Conservation (phyloP, 2,888 invertebrate genomes). For the Drosophila pseudotalamancana region DNA sequence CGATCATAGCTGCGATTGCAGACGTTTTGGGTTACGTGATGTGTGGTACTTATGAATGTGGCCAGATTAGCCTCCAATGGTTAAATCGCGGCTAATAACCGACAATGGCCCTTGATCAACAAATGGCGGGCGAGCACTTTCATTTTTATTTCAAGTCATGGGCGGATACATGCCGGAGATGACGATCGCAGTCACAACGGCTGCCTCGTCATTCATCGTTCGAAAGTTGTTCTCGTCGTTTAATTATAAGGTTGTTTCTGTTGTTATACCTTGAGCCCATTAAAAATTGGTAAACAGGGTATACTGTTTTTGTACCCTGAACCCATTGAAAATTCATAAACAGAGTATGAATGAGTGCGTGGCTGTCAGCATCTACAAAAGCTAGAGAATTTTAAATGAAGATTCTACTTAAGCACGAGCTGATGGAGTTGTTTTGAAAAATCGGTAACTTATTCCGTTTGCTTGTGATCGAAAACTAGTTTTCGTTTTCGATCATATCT, state of each 20-base stretch:
- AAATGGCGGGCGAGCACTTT: conserved; percentile 64
- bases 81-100: conserved; percentile 74
- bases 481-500: no score
- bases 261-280: no score
- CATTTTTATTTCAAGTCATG: conserved; percentile 78
- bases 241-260: conserved; percentile 50
- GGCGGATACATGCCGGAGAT: conserved; percentile 40
- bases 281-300: no score
- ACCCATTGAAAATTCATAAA: no score
- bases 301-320: no score
- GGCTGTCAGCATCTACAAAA: no score
- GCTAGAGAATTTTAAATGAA: no score
- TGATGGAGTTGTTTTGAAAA: no score
- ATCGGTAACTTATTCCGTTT: no score
- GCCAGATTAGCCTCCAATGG: conserved; percentile 67
- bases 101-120: conserved; percentile 64
- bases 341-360: no score
- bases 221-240: conserved; percentile 75
- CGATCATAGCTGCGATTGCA: conserved; percentile 33
- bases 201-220: conserved; percentile 50
- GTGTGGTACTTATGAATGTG: conserved; percentile 72
- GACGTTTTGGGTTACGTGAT: conserved; percentile 49
- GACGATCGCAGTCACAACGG: conserved; percentile 29
- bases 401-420: no score
- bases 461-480: no score